These are phyloP conservation scores for Nansenia antarctica DNA, from an alignment of 2,113 vertebrate genomes.

Conservation along the genomic window DNA sequence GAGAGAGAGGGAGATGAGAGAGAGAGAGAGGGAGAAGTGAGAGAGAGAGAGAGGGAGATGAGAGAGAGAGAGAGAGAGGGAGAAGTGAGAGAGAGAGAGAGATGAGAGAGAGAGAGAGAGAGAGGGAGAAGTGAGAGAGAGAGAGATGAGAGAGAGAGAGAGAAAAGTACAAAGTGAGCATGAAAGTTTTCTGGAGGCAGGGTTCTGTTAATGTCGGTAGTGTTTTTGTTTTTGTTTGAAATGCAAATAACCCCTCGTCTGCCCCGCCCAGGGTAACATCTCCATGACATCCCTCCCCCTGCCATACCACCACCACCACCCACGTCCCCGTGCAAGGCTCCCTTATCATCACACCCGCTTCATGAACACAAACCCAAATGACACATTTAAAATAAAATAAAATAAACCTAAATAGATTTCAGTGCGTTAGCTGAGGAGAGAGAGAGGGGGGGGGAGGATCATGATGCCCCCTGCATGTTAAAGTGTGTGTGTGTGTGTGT, in stretches of 20 bases:
- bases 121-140: too few species aligned
- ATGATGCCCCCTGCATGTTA: slow-evolving; percentile 3
- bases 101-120: background rate
- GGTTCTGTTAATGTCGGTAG: slow-evolving; percentile 26
- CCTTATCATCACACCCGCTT: too few species aligned
- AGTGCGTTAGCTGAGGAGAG: background rate
- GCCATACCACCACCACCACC: too few species aligned
- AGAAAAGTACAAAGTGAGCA: too few species aligned
- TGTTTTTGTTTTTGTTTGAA: slow-evolving; percentile 35
- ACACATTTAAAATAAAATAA: background rate
- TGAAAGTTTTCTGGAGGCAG: slow-evolving; percentile 22
- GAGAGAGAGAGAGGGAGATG: too few species aligned
- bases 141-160: background rate
- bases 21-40: background rate
- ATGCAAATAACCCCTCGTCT: slow-evolving; percentile 34
- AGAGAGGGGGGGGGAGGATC: slow-evolving; percentile 8
- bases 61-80: too few species aligned
- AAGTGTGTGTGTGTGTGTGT: background rate
- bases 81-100: slow-evolving; percentile 2
- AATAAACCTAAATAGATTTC: background rate
- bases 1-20: slow-evolving; percentile 1
- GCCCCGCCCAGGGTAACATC: background rate
- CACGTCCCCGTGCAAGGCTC: too few species aligned
- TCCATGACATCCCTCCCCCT: slow-evolving; percentile 2
- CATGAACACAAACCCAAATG: too few species aligned